Evolutionary conservation across 2,888 invertebrate species (phyloP).

Genomic region (Rhabditoides inermis): DNA sequence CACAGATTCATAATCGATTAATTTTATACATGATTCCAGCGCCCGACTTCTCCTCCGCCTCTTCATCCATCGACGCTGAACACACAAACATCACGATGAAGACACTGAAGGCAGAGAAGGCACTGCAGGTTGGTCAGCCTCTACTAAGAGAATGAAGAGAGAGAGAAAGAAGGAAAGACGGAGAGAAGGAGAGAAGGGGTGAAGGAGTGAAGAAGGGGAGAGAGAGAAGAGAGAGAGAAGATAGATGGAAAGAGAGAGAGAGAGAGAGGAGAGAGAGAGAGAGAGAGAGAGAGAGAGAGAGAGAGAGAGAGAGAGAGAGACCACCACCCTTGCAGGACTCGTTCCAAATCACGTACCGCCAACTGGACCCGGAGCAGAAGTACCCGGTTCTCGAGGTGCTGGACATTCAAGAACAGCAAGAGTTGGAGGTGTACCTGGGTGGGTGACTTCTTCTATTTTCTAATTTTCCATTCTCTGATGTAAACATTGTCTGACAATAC

Average conservation of each 20-base stretch:
- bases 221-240: no score
- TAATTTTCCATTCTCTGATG: neutral
- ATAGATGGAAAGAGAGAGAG: no score
- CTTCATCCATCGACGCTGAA: constrained; percentile 26
- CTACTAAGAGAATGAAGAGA: no score
- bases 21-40: no score
- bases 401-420: constrained; percentile 44
- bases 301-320: no score
- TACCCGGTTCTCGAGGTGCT: constrained; percentile 46
- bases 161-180: no score
- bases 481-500: no score
- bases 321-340: constrained; percentile 25
- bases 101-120: constrained; percentile 37
- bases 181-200: no score
- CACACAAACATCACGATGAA: constrained; percentile 45
- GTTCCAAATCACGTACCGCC: constrained; percentile 38
- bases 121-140: constrained; percentile 28
- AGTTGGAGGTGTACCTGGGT: constrained; percentile 45
- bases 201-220: no score
- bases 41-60: constrained; percentile 27
- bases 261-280: no score
- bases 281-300: no score
- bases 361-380: constrained; percentile 44
- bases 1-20: no score
- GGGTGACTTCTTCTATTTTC: neutral